Conservation (phyloP, 2,113 vertebrate species). For the Mobula birostris region DNA sequence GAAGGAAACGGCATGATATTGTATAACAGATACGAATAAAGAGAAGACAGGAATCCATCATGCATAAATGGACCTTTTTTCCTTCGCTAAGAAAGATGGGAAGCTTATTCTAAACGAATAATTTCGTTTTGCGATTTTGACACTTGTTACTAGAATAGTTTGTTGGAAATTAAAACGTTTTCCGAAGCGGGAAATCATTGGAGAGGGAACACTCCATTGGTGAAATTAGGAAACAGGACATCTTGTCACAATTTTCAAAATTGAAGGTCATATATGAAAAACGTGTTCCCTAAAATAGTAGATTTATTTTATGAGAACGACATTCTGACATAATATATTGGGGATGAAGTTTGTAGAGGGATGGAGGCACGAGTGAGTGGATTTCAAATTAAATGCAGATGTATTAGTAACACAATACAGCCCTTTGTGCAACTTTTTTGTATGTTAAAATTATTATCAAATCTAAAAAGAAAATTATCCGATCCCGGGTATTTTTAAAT, state of each 20-base stretch:
- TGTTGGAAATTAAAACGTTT: not conserved
- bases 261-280: not conserved
- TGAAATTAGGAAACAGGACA: not conserved
- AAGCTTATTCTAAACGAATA: slow-evolving; percentile 15
- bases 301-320: not conserved
- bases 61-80: not conserved
- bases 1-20: not conserved
- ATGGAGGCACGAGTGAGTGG: not conserved
- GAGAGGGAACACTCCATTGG: too few species aligned
- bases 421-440: slow-evolving; percentile 28
- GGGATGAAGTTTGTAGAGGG: not conserved
- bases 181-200: not conserved
- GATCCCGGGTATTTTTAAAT: not conserved
- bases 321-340: not conserved
- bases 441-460: slow-evolving; percentile 31
- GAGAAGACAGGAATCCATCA: too few species aligned
- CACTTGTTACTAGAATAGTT: slow-evolving; percentile 34
- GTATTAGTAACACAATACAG: slow-evolving; percentile 31
- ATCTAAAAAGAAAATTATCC: slow-evolving; percentile 3
- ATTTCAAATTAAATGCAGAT: slow-evolving; percentile 35
- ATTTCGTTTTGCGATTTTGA: slow-evolving; percentile 26
- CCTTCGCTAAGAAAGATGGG: not conserved
- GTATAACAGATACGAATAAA: not conserved
- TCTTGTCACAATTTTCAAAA: not conserved
- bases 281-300: not conserved